Evolutionary conservation across 1,140 invertebrate genomes (phyloP), one percentile per base, ranked within the genome.

Genomic region (Mizuhopecten yessoensis): DNA sequence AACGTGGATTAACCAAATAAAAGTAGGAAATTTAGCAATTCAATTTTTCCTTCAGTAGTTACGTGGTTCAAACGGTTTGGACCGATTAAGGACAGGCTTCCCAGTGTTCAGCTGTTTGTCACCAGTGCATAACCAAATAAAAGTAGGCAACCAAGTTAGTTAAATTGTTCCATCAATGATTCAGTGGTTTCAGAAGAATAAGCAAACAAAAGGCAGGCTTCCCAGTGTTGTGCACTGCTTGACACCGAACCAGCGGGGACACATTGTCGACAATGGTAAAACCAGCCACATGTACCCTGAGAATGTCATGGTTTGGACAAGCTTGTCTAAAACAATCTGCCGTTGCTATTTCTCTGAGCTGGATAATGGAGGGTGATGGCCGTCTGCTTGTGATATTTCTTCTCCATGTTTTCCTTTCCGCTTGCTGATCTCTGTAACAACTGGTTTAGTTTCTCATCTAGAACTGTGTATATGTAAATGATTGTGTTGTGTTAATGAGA

Each of bases 391-490:
- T 29, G n/a, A 7, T 29, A 9, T 75, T 75, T 15, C 45, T n/a
- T 49, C 10, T 75, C 23, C 23, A 29, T 75, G 57, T 75, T 75
- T 75, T 29, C n/a, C 23, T 75, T 75, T 75, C 57, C 57, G 57
- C 57, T 75, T 75, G 1, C 57, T 75, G 57, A 75, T 75, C 23
- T 9, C 57, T 75, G 57, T 75, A 75, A 75, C 57, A 75, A 75
- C 57, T 75, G n/a, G 57, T 75, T 29, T 75, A 75, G 57, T 75
- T 75, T n/a, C n/a, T 75, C 57, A 75, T 75, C 57, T 75, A 75
- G 57, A 75, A 75, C 57, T 75, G 57, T 75, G 57, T 75, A 75
- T 75, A 75, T 75, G 57, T 75, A 75, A 75, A 75, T 75, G 57
- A 75, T 75, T 75, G 57, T 75, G 57, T 75, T 75, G 23, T 75